Percentiles rank a stretch among this genome's conserved stretches.
phyloP scores from a whole-genome alignment of 1,140 invertebrate genomes.

The Ganaspis sp. region DNA sequence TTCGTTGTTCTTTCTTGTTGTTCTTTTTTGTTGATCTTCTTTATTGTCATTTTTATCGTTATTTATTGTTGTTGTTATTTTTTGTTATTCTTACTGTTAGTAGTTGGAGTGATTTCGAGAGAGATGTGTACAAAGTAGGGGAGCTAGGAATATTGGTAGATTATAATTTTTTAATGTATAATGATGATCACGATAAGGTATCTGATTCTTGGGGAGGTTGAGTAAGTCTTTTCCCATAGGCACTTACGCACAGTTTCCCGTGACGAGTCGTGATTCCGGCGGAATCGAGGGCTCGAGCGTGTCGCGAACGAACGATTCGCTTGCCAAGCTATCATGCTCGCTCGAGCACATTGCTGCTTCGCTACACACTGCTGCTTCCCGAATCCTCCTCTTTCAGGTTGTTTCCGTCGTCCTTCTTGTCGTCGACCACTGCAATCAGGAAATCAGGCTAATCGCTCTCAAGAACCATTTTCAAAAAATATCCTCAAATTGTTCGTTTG shows the following conservation, averaged over 20 bases:
- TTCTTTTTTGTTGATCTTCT: too few species aligned
- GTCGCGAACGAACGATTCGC: slow-evolving; percentile 56
- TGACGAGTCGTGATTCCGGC: slow-evolving; percentile 49
- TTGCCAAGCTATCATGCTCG: slow-evolving; percentile 58
- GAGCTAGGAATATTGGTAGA: background rate
- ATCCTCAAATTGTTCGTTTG: background rate
- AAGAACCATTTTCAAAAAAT: background rate
- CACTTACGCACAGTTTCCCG: slow-evolving; percentile 50
- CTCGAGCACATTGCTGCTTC: slow-evolving; percentile 56
- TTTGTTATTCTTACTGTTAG: too few species aligned
- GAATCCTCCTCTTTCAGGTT: slow-evolving; percentile 37
- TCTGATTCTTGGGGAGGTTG: slow-evolving; percentile 41
- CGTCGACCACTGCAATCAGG: slow-evolving; percentile 35
- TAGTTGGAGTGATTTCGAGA: too few species aligned
- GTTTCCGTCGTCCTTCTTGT: slow-evolving; percentile 33
- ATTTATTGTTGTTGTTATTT: too few species aligned
- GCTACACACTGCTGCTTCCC: slow-evolving; percentile 47
- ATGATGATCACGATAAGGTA: slow-evolving; percentile 35
- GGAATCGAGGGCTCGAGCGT: slow-evolving; percentile 50
- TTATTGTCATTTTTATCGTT: too few species aligned
- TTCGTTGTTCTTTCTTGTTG: too few species aligned
- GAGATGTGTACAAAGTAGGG: too few species aligned
- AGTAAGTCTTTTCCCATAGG: slow-evolving; percentile 46
- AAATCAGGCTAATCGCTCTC: slow-evolving; percentile 41
- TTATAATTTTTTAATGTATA: background rate